Conservation (phyloP, 1,140 invertebrate species). For the Penaeus indicus region DNA sequence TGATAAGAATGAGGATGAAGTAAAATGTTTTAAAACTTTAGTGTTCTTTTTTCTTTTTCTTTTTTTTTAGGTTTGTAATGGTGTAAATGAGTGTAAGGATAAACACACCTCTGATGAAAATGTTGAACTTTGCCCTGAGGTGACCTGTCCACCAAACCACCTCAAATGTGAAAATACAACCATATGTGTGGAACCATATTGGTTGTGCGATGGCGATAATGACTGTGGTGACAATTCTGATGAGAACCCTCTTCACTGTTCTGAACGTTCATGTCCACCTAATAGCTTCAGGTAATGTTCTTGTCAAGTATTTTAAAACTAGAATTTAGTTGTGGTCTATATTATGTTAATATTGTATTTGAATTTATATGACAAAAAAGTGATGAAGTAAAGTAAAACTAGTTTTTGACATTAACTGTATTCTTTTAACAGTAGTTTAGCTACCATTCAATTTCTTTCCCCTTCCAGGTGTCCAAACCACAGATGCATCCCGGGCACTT, state of each 20-base stretch:
- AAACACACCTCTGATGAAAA: constrained; percentile 92
- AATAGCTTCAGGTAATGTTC: constrained; percentile 82
- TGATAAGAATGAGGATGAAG: too few species aligned
- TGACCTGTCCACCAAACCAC: constrained; percentile 87
- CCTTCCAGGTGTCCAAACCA: constrained; percentile 67
- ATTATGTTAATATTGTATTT: neutral
- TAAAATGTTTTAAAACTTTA: too few species aligned
- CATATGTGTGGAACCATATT: constrained; percentile 95
- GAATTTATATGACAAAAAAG: neutral
- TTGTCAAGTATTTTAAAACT: constrained; percentile 6
- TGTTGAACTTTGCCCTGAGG: constrained; percentile 85
- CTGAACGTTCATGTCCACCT: constrained; percentile 87
- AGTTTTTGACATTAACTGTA: neutral
- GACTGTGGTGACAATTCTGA: constrained; percentile 97
- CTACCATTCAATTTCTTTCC: neutral
- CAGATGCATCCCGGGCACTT: constrained; percentile 82
- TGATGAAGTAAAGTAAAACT: neutral
- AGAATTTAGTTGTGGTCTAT: neutral
- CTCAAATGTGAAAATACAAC: constrained; percentile 93
- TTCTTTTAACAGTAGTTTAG: neutral
- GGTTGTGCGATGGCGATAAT: constrained; percentile 93
- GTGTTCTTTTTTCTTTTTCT: constrained; percentile 22
- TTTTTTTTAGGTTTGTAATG: constrained; percentile 83
- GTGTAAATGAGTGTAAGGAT: constrained; percentile 94
- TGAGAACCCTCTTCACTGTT: constrained; percentile 91